Evolutionary conservation across 2,797 vertebrate genomes (phyloP).

Genomic region (Vespertilio murinus): DNA sequence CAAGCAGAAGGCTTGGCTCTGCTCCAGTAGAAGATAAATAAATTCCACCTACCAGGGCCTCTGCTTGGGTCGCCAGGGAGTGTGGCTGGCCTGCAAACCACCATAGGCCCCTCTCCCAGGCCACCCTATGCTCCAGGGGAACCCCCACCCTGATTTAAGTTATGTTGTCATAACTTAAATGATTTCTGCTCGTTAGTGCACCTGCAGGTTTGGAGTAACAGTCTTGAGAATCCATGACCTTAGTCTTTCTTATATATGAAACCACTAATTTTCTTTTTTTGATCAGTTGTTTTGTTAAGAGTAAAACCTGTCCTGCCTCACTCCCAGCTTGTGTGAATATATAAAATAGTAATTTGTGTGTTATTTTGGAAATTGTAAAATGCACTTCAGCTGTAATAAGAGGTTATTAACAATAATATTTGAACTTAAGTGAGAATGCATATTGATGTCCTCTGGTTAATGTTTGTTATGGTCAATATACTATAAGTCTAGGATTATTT

Average conservation of each 20-base stretch:
- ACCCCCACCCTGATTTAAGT: too few relatives aligned
- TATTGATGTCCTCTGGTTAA: neutral
- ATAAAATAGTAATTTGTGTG: neutral
- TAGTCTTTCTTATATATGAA: neutral
- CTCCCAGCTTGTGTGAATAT: neutral
- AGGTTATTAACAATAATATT: neutral
- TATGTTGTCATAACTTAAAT: conserved; percentile 8
- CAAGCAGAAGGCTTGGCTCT: too few relatives aligned
- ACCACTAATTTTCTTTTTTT: neutral
- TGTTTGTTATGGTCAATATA: neutral
- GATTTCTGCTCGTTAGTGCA: neutral
- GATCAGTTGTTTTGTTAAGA: neutral
- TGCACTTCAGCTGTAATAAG: neutral
- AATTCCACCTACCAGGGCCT: too few relatives aligned
- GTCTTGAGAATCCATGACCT: neutral
- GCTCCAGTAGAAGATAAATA: too few relatives aligned
- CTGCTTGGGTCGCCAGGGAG: too few relatives aligned
- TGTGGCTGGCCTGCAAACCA: too few relatives aligned
- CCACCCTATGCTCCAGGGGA: too few relatives aligned
- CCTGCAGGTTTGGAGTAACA: neutral
- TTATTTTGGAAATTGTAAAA: conserved; percentile 33
- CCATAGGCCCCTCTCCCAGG: too few relatives aligned
- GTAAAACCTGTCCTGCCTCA: neutral
- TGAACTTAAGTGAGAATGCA: neutral
- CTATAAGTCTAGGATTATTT: too few relatives aligned